phyloP scores from a whole-genome alignment of 2,113 vertebrate genomes.

The Tringa solitaria region DNA sequence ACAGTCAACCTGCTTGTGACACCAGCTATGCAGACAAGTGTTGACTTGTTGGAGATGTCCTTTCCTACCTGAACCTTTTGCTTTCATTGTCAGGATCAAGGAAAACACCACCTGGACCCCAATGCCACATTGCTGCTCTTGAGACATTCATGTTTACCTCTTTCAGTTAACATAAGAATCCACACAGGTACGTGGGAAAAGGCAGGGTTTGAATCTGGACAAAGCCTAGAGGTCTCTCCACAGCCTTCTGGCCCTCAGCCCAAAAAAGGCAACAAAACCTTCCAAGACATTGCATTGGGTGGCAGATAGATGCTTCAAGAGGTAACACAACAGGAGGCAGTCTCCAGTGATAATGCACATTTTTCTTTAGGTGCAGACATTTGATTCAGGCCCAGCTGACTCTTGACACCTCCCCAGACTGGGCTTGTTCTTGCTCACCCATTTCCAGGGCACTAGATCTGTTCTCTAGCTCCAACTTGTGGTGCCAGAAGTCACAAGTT shows the following conservation, averaged over 20 bases:
- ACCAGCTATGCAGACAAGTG: neutral
- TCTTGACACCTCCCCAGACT: neutral
- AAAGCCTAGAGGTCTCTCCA: neutral
- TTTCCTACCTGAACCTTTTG: neutral
- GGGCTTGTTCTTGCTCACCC: neutral
- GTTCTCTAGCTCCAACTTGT: neutral
- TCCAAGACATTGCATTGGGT: neutral
- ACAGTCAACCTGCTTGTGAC: neutral
- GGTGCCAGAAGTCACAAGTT: neutral
- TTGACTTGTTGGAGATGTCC: neutral
- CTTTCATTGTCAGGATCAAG: neutral
- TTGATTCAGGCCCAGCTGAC: neutral
- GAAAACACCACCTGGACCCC: neutral
- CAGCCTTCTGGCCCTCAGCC: neutral
- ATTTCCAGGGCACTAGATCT: neutral
- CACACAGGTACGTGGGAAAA: neutral
- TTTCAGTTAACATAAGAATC: neutral
- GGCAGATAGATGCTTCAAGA: neutral
- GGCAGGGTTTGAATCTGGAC: neutral
- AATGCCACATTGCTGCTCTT: neutral
- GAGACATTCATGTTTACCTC: neutral
- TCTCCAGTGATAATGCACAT: neutral
- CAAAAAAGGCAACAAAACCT: neutral
- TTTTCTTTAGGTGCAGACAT: neutral
- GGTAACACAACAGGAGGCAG: neutral